These are phyloP conservation scores for Scopus umbretta DNA, from an alignment of 2,113 vertebrate genomes.

Conservation along the genomic window DNA sequence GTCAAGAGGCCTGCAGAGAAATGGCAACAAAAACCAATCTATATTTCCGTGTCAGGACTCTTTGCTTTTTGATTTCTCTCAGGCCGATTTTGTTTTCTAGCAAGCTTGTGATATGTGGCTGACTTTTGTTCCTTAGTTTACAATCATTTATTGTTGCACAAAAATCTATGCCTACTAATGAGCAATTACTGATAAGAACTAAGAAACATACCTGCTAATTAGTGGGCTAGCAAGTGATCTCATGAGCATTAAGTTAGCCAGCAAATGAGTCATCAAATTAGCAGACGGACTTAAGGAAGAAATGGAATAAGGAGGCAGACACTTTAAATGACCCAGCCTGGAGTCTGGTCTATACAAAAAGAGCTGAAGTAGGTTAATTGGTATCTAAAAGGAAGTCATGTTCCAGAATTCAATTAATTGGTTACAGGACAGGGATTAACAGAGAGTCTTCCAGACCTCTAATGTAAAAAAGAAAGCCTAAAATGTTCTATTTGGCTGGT, in stretches of 20 bases:
- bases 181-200: slow-evolving; percentile 5
- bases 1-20: background rate
- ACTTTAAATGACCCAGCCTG: background rate
- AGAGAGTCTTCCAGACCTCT: background rate
- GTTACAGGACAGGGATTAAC: background rate
- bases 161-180: slow-evolving; percentile 27
- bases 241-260: background rate
- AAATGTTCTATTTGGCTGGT: background rate
- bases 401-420: background rate
- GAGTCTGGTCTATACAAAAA: background rate
- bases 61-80: background rate
- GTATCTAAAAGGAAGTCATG: background rate
- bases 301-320: background rate
- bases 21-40: background rate
- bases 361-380: slow-evolving; percentile 8
- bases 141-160: background rate
- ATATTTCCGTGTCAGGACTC: background rate
- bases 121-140: background rate
- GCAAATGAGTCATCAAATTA: background rate
- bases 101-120: background rate
- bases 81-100: background rate
- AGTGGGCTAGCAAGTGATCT: background rate
- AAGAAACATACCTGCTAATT: slow-evolving; percentile 34
- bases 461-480: background rate
- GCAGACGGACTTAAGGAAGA: background rate